These are phyloP conservation scores for Mythimna impura DNA, from an alignment of 2,888 invertebrate species.

Conservation along the genomic window DNA sequence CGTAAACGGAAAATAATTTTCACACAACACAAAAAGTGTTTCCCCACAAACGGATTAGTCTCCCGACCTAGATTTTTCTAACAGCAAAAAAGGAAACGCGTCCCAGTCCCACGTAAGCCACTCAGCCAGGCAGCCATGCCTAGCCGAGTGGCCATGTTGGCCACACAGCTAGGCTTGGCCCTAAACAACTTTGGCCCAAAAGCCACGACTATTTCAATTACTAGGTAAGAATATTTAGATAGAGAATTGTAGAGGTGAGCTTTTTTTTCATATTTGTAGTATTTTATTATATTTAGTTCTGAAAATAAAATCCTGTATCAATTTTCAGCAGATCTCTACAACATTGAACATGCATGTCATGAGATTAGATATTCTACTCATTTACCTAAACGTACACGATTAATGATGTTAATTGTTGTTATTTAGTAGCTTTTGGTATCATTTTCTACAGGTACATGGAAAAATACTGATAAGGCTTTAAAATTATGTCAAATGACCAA, in stretches of 20 bases:
- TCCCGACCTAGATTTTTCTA: constrained; percentile 37
- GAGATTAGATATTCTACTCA: background rate
- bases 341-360: background rate
- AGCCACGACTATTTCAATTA: constrained; percentile 23
- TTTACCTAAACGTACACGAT: background rate
- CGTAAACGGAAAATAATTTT: background rate
- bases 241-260: background rate
- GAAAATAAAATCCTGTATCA: background rate
- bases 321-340: background rate
- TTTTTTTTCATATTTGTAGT: background rate
- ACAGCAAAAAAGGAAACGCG: constrained; percentile 31
- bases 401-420: background rate
- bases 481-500: too few species aligned
- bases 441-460: background rate
- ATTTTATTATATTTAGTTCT: background rate
- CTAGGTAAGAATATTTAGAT: constrained; percentile 3
- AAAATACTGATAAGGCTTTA: background rate
- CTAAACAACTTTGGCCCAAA: constrained; percentile 34
- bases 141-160: constrained; percentile 4
- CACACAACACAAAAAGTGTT: constrained; percentile 21
- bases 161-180: background rate
- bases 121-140: constrained; percentile 12
- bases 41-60: constrained; percentile 12
- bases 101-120: background rate
- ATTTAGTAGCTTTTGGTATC: background rate